phyloP scores from a whole-genome alignment of 2,888 invertebrate genomes.

The Theretra japonica region DNA sequence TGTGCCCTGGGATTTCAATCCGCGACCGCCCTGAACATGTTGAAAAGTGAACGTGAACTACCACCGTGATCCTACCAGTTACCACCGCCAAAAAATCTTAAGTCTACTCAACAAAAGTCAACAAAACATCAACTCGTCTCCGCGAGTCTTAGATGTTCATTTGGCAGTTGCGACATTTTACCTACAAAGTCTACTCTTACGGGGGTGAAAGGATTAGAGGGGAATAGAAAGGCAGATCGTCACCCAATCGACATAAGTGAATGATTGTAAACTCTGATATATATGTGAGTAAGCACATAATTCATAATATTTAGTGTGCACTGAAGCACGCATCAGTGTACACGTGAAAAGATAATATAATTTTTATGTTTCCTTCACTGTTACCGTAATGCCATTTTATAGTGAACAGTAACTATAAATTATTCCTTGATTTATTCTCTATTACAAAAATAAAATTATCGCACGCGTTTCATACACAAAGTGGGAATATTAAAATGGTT shows the following conservation, averaged over 20 bases:
- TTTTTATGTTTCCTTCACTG: conserved; percentile 76
- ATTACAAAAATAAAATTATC: conserved; percentile 42
- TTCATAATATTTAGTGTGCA: conserved; percentile 62
- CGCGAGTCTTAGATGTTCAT: no score
- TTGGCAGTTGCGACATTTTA: no score
- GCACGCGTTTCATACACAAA: conserved; percentile 34
- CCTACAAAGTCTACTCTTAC: no score
- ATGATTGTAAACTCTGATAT: conserved; percentile 2
- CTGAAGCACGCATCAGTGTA: conserved; percentile 63
- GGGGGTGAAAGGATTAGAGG: no score
- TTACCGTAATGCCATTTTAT: conserved; percentile 68
- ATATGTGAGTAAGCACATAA: conserved; percentile 43
- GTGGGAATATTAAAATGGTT: conserved; percentile 26
- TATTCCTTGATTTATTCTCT: conserved; percentile 66
- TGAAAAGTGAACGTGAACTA: no score
- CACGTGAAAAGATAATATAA: conserved; percentile 79
- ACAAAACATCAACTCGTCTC: no score
- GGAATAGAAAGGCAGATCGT: no score
- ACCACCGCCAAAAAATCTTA: no score
- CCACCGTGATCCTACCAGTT: no score
- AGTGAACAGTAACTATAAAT: conserved; percentile 72
- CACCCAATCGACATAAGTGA: neutral
- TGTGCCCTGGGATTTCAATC: no score
- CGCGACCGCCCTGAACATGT: no score
- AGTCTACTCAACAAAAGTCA: no score